Evolutionary conservation across 23 tunicate genomes (phyloP), one percentile per base, ranked within the genome.

Genomic region (Pegea sp.): DNA sequence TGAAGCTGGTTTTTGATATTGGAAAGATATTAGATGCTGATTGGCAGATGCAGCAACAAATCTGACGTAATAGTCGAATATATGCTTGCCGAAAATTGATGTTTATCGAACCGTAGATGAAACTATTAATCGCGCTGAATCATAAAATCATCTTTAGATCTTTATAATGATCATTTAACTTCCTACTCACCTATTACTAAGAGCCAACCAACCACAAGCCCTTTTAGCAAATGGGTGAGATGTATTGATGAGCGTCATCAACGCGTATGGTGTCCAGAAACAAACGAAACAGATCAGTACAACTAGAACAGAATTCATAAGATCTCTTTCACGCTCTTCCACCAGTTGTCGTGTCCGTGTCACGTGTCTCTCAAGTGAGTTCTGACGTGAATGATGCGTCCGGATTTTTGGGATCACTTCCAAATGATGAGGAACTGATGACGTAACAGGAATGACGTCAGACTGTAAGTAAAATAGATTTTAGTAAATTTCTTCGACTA

Each of bases 151-250:
- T 38, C 16, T 38, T 38, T 38, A 8, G 13, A 8, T 38, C 16
- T 38, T 38, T 38, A 8, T 16, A 38, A 38, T 38, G 46, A 16
- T 8, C 16, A 8, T 38, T 38, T 38, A 51, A 51, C 56, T 20
- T 51, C 20, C 21, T 19, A 28, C 77, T 30, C 26, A 74, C 84
- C 84, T 74, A 56, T 74, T 74, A 28, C 84, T 74, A 8, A 74
- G 31, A 29, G 84, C 84, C 48, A 74, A 34, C 84, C 84, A 74
- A 7, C 84, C 72, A 44, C 72, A 74, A 1, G 72, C 72, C 18
- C 84, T 49, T 30, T 66, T 65, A 2, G 62, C 72, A 18, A 74
- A 3, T 1, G 72, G 22, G 11, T 56, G 30, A 7, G 46, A 27
- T 18, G 48, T 38, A 18, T 28, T 18, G 2, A 69, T 11, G 28